These are phyloP conservation scores for Eumerus sabulonum DNA, from an alignment of 2,888 invertebrate species.

Conservation along the genomic window DNA sequence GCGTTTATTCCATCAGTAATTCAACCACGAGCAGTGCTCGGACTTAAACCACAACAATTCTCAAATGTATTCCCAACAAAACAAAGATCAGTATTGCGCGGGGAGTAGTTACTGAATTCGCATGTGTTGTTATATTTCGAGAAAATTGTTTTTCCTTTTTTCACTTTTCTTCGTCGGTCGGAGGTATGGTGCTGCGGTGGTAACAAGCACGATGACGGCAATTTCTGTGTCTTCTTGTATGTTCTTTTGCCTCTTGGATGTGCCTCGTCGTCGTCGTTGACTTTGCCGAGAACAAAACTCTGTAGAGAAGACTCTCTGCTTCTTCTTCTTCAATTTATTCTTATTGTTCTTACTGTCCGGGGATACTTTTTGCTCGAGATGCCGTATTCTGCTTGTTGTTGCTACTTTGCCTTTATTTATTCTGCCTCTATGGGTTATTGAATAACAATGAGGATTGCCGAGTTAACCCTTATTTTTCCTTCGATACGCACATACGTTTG, in stretches of 20 bases:
- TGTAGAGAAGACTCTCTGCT: conserved; percentile 12
- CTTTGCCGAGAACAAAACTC: too few species aligned
- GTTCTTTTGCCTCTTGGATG: conserved; percentile 43
- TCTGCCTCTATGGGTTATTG: conserved; percentile 40
- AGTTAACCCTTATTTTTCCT: conserved; percentile 11
- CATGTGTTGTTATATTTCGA: not conserved
- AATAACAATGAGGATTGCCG: conserved; percentile 52
- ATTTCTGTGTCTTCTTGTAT: conserved; percentile 40
- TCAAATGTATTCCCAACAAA: not conserved
- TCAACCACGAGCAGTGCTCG: conserved; percentile 9
- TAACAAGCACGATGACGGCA: conserved; percentile 34
- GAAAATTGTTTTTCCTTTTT: conserved; percentile 12
- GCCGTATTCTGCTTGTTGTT: conserved; percentile 42
- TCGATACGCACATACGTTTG: conserved; percentile 27
- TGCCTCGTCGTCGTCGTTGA: too few species aligned
- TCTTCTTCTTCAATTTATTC: too few species aligned
- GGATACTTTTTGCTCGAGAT: conserved; percentile 62
- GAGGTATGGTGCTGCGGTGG: too few species aligned
- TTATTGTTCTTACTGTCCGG: too few species aligned
- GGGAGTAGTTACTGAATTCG: not conserved
- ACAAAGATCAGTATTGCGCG: not conserved
- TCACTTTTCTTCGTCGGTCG: conserved; percentile 43
- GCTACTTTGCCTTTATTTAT: conserved; percentile 5
- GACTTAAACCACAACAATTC: too few species aligned
- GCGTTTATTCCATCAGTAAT: conserved; percentile 34